Conservation (phyloP, 2,797 vertebrate species). For the Sebastes iracundus region DNA sequence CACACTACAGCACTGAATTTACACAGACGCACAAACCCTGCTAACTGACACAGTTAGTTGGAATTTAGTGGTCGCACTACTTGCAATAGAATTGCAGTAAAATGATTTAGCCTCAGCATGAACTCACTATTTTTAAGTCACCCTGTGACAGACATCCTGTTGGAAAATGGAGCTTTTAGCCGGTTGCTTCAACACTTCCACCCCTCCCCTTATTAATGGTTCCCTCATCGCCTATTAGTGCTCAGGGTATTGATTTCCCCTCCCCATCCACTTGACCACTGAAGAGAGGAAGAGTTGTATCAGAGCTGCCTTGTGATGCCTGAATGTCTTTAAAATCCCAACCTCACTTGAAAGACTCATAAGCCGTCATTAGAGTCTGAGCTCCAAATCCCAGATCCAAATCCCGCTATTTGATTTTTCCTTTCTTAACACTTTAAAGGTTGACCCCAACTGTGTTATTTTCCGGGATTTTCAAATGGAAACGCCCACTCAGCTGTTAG, state of each 20-base stretch:
- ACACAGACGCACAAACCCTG: neutral
- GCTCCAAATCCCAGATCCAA: slow-evolving; percentile 16
- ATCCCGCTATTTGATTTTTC: slow-evolving; percentile 11
- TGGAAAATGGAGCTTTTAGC: slow-evolving; percentile 11
- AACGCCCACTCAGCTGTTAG: neutral
- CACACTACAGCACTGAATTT: neutral
- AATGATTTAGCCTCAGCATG: neutral
- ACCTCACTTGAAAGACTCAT: neutral
- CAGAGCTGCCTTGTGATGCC: neutral
- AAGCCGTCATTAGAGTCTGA: slow-evolving; percentile 7
- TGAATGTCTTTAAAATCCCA: neutral
- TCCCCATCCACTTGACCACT: slow-evolving; percentile 5
- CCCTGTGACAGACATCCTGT: neutral
- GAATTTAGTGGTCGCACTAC: neutral
- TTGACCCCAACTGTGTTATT: neutral
- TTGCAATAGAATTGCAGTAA: neutral
- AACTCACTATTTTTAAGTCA: neutral
- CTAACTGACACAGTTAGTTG: neutral
- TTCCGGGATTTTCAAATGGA: neutral
- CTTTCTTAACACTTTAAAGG: neutral
- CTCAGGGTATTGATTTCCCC: slow-evolving; percentile 34
- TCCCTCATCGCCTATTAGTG: slow-evolving; percentile 34
- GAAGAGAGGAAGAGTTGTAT: neutral
- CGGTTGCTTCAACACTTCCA: neutral
- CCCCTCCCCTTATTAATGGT: slow-evolving; percentile 23